These are phyloP conservation scores for Hystrix cristata DNA, from an alignment of 2,113 vertebrate genomes.

Conservation along the genomic window DNA sequence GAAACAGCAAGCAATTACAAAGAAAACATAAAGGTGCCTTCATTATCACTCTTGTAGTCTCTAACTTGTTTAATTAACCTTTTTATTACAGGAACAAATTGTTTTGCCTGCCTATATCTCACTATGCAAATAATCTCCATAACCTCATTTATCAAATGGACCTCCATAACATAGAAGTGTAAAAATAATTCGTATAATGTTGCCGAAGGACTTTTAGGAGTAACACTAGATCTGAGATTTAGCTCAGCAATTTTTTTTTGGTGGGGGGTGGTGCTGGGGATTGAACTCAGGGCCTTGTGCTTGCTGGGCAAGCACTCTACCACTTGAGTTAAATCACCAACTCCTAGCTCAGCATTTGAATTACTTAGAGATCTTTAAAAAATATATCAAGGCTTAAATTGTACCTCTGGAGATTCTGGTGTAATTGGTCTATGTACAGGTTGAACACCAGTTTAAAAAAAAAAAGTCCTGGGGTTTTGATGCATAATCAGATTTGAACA, in stretches of 20 bases:
- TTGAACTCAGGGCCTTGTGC: no score
- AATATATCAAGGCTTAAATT: not conserved
- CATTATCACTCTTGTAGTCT: not conserved
- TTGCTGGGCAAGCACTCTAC: no score
- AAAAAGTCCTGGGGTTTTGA: not conserved
- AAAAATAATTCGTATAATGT: not conserved
- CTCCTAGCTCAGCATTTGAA: not conserved
- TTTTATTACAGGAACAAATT: not conserved
- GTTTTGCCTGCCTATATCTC: not conserved
- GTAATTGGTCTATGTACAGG: not conserved
- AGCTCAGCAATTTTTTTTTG: no score
- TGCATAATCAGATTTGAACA: not conserved
- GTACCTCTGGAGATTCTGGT: not conserved
- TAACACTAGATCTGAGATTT: not conserved
- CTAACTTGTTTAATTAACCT: conserved; percentile 3
- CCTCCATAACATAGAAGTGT: not conserved
- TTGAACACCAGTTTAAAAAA: not conserved
- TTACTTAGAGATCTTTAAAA: not conserved
- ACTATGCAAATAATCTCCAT: not conserved
- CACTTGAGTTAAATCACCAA: no score
- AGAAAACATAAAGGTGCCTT: not conserved
- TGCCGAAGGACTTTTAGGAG: not conserved
- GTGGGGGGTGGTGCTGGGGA: no score
- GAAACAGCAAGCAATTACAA: not conserved
- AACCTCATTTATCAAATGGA: not conserved